Evolutionary conservation across 2,888 invertebrate species (phyloP).

Genomic region (Lysandra bellargus): DNA sequence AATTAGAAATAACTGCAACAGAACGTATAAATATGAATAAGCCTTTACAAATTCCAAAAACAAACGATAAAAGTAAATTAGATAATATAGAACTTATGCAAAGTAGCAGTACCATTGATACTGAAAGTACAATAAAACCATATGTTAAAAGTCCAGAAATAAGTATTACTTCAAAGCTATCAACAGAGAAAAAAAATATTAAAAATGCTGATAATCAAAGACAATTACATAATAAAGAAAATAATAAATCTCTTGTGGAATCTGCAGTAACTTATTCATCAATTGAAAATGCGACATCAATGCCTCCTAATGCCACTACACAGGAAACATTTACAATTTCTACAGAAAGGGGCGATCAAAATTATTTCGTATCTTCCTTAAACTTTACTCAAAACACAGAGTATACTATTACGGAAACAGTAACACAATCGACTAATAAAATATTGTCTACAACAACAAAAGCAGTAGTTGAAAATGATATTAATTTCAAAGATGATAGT

Average conservation of each 20-base stretch:
- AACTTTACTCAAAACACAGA: not conserved
- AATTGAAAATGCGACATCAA: not conserved
- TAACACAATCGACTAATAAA: not conserved
- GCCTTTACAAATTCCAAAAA: slow-evolving; percentile 37
- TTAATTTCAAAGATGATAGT: not conserved
- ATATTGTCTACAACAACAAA: not conserved
- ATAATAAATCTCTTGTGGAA: not conserved
- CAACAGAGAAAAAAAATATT: slow-evolving; percentile 64
- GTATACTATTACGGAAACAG: not conserved
- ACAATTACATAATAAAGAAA: slow-evolving; percentile 59
- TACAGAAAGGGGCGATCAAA: not conserved
- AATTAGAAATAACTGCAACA: not conserved
- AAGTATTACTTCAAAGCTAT: slow-evolving; percentile 50
- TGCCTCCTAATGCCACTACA: not conserved
- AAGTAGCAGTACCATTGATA: slow-evolving; percentile 64
- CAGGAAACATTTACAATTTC: not conserved
- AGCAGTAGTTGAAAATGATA: not conserved
- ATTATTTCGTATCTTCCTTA: not conserved
- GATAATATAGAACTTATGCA: slow-evolving; percentile 58
- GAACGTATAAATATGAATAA: slow-evolving; percentile 35
- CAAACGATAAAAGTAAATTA: slow-evolving; percentile 47
- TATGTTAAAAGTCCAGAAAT: slow-evolving; percentile 48
- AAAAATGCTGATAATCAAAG: slow-evolving; percentile 73
- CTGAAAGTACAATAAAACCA: slow-evolving; percentile 64
- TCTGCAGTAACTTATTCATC: not conserved